Evolutionary conservation across 2,888 invertebrate species (phyloP), one percentile per base, ranked within the genome.

Genomic region (Sclerodermus sp.): DNA sequence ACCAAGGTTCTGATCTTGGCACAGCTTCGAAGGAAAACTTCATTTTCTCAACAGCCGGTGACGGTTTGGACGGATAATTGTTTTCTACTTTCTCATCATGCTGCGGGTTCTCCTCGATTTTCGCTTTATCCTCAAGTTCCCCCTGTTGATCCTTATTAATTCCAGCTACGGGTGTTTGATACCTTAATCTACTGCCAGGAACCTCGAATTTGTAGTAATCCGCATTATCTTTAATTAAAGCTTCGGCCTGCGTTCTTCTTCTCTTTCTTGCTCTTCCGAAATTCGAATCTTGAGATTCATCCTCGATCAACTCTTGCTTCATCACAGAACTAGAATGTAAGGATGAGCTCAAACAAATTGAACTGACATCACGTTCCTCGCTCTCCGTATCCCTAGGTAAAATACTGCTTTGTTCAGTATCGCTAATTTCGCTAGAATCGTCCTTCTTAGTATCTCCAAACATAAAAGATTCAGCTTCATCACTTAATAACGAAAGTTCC

Each of bases 381-480:
- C 68, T 74, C 18, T 76, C 76, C 0, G 76, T 77, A 1, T 77
- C 77, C 29, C 67, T 70, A 3, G 77, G 76, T 42, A 75, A 51
- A 29, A 71, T 52, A 51, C 77, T 77, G 34, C 64, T 71, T 13
- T 66, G 61, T 9, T 73, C 74, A 12, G 83, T 84, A 0, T 85
- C 85, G 9, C 79, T 83, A 0, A 82, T 81, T 10, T 82, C 81
- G 16, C 83, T 83, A 0, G 82, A 81, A 49, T 86, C 86, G 14
- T 86, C 85, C 36, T 85, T 82, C 61, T 84, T 86, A 0, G 91
- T 88, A 51, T 82, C 81, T 3, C 82, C 80, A 70, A 93, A 93
- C 85, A 93, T 87, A 71, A 93, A 93, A 63, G 89, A 91, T 66
- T 91, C 91, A 0, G 93, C 93, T 74, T 93, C 92, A 63, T 91